A percentile compares a stretch with the other conserved stretches of the same genome.
Conservation (phyloP, 1,140 invertebrate species). For the Papilio xuthus region DNA sequence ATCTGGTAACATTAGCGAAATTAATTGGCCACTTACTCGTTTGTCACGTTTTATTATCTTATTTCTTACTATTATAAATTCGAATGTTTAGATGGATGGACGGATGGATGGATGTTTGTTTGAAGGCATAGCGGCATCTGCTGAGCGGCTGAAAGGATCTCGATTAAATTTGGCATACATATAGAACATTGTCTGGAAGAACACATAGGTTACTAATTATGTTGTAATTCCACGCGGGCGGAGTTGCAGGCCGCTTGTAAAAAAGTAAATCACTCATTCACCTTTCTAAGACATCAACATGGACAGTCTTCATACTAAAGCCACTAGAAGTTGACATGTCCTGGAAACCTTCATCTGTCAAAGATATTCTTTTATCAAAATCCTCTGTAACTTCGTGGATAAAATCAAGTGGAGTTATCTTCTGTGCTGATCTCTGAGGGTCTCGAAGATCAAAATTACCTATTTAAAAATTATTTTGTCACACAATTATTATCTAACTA, state of each 20-base stretch:
- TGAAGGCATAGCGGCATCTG: no score
- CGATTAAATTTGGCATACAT: no score
- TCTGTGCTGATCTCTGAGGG: conserved; percentile 56
- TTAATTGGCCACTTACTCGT: no score
- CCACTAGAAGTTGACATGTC: conserved; percentile 80
- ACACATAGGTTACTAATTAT: background rate
- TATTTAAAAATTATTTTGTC: conserved; percentile 42
- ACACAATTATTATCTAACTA: conserved; percentile 52
- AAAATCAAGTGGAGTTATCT: conserved; percentile 60
- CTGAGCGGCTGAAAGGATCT: no score
- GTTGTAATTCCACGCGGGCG: background rate
- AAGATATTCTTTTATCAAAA: conserved; percentile 71
- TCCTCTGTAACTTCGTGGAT: conserved; percentile 59
- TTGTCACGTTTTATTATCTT: no score
- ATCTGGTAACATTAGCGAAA: no score
- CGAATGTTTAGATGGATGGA: no score
- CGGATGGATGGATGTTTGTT: no score
- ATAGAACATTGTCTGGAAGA: no score
- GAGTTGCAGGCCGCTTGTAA: background rate
- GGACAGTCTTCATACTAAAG: conserved; percentile 64
- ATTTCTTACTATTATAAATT: no score
- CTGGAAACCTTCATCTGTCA: conserved; percentile 86
- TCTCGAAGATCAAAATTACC: conserved; percentile 70
- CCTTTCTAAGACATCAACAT: conserved; percentile 66
- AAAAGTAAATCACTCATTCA: conserved; percentile 40